phyloP scores from a whole-genome alignment of 1,140 invertebrate genomes.

The Trichogramma pretiosum region DNA sequence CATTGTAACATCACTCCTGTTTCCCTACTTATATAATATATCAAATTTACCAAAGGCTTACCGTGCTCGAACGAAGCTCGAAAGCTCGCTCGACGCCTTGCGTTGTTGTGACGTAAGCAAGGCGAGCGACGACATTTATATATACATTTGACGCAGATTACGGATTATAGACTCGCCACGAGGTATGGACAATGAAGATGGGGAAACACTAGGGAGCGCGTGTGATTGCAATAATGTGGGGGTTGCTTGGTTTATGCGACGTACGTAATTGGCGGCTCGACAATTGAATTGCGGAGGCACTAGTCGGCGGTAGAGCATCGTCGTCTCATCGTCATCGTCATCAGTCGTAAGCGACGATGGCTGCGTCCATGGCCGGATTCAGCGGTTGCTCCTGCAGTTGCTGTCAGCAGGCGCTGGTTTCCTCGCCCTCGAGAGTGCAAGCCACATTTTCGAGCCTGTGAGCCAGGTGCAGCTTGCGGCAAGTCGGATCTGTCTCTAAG shows the following conservation, averaged over 20 bases:
- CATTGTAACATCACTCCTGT: too few relatives aligned
- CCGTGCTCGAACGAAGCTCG: slow-evolving; percentile 4
- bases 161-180: too few relatives aligned
- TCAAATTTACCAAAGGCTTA: slow-evolving; percentile 12
- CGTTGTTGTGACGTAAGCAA: neutral
- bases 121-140: neutral
- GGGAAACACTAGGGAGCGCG: too few relatives aligned
- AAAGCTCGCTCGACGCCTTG: neutral
- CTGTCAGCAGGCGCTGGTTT: slow-evolving; percentile 45
- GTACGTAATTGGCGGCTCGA: neutral
- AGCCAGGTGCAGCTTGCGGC: slow-evolving; percentile 78
- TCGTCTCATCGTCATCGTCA: neutral
- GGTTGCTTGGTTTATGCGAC: neutral
- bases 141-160: slow-evolving; percentile 1
- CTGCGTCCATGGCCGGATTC: neutral
- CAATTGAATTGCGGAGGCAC: slow-evolving; percentile 33
- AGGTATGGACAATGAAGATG: too few relatives aligned
- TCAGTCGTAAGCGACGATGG: neutral
- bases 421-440: slow-evolving; percentile 78
- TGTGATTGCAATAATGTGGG: too few relatives aligned
- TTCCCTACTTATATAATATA: too few relatives aligned
- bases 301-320: slow-evolving; percentile 25
- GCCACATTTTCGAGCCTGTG: slow-evolving; percentile 84
- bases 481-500: slow-evolving; percentile 69
- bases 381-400: neutral